Evolutionary conservation across 2,797 vertebrate species (phyloP), one percentile per base, ranked within the genome.

Genomic region (Lithobates pipiens): DNA sequence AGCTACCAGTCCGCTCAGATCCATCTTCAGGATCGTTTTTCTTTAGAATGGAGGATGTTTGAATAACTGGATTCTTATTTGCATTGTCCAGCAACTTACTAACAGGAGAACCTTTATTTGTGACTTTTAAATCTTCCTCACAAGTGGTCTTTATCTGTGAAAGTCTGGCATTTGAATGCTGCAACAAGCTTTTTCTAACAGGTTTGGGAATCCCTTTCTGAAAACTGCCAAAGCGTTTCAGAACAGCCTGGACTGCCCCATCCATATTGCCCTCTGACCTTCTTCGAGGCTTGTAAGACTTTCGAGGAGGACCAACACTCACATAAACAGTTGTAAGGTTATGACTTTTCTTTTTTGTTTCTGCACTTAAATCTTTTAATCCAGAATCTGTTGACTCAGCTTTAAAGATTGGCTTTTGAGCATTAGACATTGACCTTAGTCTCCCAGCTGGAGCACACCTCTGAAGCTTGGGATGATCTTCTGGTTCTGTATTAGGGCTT

Each of bases 251-350:
- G 39, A 96, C 96, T 0, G 94, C 93, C 3, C 97, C 95, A 61
- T 96, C 95, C 0, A 93, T 90, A 80, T 76, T 89, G 0, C 91
- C 75, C 67, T 95, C 95, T 7, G 86, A 76, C 15, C 46, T 80
- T 67, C 77, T 84, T 9, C 88, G 74, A 0, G 90, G 76, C 80
- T 91, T 96, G 65, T 90, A 74, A 0, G 92, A 91, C 71, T 86
- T 88, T 3, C 93, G 92, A 0, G 92, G 92, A 0, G 94, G 95
- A 67, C 97, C 97, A 85, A 97, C 96, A 0, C 95, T 96, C 91
- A 98, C 93, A 10, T 99, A 99, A 90, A 99, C 96, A 0, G 95
- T 98, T 88, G 96, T 96, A 85, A 97, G 89, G 0, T 93, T 93
- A 46, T 93, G 89, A 0, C 91, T 82, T 42, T 88, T 90, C 50